Evolutionary conservation across 2,888 invertebrate species (phyloP).

Genomic region (Saturnia pavonia): DNA sequence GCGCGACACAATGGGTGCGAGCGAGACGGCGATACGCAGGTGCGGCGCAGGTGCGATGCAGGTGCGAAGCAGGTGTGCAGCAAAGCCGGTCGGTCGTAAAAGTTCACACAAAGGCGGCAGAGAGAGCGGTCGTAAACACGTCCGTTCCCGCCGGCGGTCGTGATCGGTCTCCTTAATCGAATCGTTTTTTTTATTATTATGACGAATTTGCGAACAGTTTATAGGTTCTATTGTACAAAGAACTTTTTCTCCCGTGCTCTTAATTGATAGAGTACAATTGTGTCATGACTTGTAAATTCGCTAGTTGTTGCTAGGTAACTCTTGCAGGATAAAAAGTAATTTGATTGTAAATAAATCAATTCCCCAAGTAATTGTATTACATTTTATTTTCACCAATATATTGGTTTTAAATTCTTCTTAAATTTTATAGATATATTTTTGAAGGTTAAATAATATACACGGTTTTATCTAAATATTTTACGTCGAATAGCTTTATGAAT

Average conservation of each 20-base stretch:
- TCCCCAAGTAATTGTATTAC: neutral
- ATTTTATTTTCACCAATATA: neutral
- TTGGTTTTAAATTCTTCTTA: neutral
- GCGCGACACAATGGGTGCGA: too few relatives aligned
- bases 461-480: too few relatives aligned
- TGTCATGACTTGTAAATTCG: conserved; percentile 1
- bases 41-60: too few relatives aligned
- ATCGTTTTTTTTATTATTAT: neutral
- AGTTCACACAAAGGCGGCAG: too few relatives aligned
- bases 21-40: too few relatives aligned
- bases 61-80: too few relatives aligned
- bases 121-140: too few relatives aligned
- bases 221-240: neutral
- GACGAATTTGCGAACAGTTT: neutral
- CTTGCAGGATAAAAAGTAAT: neutral
- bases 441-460: neutral
- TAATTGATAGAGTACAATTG: conserved; percentile 9
- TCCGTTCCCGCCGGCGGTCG: too few relatives aligned
- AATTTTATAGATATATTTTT: neutral
- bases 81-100: too few relatives aligned
- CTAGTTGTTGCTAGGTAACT: neutral
- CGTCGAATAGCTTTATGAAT: too few relatives aligned
- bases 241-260: neutral
- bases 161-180: too few relatives aligned
- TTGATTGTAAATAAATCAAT: neutral